Base-by-base conservation (phyloP, 2,888 invertebrate species). In the Pogonocherus hispidulus region DNA sequence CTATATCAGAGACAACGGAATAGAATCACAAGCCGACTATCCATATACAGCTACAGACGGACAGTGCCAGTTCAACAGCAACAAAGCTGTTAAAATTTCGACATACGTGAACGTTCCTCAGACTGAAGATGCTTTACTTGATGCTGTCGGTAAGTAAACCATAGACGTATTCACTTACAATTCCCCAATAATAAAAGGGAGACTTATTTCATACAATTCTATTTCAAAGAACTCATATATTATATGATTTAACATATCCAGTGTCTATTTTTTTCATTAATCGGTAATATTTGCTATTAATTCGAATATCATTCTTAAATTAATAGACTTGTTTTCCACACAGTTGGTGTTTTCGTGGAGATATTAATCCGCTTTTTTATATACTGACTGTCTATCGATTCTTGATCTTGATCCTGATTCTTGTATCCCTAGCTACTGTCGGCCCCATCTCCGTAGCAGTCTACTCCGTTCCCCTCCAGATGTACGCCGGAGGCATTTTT, bases 401-500 rank as follows among this genome's bases (percentile, higher is more conserved):
- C 44, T 51, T 37, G 4, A 88, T 73, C 95, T 95, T 59, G 8
- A n/a, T n/a, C 27, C 27, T 27, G 27, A 27, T 5, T 27, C 8
- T 27, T n/a, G n/a, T 27, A 11, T 37, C 8, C 8, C 89, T 94
- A 59, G 95, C 95, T 66, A 92, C 92, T 0, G 85, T 92, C 71
- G 96, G 96, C 0, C 96, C 96, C n/a, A 88, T 96, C 37, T 89
- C 94, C 14, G 92, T 95, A 59, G 95, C 94, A 79, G 95, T 96
- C 82, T 95, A 96, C 87, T 96, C 96, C 67, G 91, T 91, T 22
- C 92, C 91, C 75, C 95, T 96, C 91, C 94, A 95, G 86, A 91
- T 93, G 82, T 96, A 96, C 86, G 88, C 89, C 9, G 86, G 88
- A 76, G 94, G 94, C 47, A 90, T 96, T 65, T 96, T 95, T 86